Evolutionary conservation across 2,797 vertebrate genomes (phyloP).

Genomic region (Agapornis canus): DNA sequence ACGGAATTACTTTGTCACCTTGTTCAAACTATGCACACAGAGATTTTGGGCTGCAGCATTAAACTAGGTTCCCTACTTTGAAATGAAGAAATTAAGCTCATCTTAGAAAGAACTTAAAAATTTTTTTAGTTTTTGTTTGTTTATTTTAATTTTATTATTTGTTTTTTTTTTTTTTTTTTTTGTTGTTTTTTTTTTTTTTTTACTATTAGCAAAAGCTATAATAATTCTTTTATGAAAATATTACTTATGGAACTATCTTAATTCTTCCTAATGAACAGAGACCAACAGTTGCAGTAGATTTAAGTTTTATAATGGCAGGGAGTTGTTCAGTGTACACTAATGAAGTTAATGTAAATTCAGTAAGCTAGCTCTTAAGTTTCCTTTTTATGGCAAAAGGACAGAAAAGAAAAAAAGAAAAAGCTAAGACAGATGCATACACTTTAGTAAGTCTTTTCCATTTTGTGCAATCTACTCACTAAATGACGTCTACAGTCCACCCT

Average conservation of each 20-base stretch:
- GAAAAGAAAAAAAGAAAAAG: not conserved
- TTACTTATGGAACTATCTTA: not conserved
- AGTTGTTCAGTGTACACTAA: not conserved
- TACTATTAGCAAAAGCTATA: not conserved
- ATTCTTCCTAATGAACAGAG: not conserved
- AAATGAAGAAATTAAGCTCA: not conserved
- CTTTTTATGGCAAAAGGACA: not conserved
- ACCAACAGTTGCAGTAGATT: not conserved
- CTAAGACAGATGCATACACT: not conserved
- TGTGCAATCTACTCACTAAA: not conserved
- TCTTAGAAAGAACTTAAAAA: not conserved
- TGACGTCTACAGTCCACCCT: not conserved
- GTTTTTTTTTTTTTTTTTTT: too few species aligned
- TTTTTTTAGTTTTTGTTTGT: not conserved
- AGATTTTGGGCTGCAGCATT: not conserved
- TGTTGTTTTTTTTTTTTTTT: too few species aligned
- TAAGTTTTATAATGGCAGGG: not conserved
- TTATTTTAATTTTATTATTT: too few species aligned
- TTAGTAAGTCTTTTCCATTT: not conserved
- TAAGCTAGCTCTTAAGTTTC: not conserved
- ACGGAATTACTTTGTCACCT: not conserved
- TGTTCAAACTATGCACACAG: not conserved
- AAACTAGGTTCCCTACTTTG: not conserved
- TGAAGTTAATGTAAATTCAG: not conserved
- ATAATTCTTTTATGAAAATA: not conserved